These are phyloP conservation scores for Oreochromis mossambicus DNA, from an alignment of 2,797 vertebrate genomes.

Conservation along the genomic window DNA sequence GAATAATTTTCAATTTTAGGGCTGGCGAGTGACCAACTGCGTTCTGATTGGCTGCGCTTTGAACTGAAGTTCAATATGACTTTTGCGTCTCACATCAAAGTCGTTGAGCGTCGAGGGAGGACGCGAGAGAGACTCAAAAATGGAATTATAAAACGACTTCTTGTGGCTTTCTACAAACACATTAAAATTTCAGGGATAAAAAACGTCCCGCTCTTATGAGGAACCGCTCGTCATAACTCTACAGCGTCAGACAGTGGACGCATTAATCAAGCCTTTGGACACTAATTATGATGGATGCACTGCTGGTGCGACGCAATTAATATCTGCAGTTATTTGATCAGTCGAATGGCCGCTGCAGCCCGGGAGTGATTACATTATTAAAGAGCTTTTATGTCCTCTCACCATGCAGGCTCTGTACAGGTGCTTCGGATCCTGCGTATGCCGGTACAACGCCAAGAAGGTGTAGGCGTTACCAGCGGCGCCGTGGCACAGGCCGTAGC, in stretches of 20 bases:
- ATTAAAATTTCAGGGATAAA: not conserved
- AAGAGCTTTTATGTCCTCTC: slow-evolving; percentile 8
- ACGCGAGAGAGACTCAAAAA: not conserved
- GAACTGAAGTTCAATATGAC: not conserved
- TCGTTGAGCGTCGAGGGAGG: not conserved
- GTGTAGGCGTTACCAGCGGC: slow-evolving; percentile 90
- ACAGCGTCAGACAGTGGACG: not conserved
- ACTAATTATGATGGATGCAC: slow-evolving; percentile 12
- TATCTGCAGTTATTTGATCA: not conserved
- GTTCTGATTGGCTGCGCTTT: not conserved
- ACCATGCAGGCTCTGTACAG: slow-evolving; percentile 96
- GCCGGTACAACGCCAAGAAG: slow-evolving; percentile 88
- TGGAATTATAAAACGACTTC: not conserved
- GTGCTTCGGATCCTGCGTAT: slow-evolving; percentile 84
- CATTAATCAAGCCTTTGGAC: not conserved
- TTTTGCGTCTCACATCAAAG: slow-evolving; percentile 10
- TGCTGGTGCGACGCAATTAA: not conserved
- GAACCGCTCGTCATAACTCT: not conserved
- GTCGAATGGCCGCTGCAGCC: not conserved
- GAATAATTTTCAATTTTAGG: not conserved
- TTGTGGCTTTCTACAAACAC: not conserved
- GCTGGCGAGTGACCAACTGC: not conserved
- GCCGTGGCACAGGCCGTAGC: slow-evolving; percentile 93
- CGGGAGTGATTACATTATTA: not conserved
- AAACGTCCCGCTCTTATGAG: not conserved